Percentiles rank a stretch among this genome's conserved stretches.
These are phyloP conservation scores for Plotosus lineatus DNA, from an alignment of 2,113 vertebrate genomes.

Conservation along the genomic window DNA sequence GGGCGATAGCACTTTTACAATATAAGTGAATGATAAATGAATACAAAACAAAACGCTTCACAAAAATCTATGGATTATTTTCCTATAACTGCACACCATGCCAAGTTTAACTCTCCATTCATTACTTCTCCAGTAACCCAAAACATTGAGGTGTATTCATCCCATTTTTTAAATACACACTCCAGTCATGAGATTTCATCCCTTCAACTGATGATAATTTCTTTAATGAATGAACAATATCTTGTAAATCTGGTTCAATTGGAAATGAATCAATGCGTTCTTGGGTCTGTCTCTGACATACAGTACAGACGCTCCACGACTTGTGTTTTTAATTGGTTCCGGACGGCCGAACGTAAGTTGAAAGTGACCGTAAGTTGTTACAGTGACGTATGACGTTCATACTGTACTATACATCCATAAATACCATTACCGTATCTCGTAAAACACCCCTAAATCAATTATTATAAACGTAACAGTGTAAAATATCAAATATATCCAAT, in stretches of 20 bases:
- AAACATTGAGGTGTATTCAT: neutral
- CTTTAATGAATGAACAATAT: neutral
- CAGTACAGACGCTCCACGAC: no score
- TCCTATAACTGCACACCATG: neutral
- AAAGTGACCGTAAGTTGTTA: no score
- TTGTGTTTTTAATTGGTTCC: no score
- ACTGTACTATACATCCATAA: no score
- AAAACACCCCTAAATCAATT: no score
- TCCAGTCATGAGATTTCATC: neutral
- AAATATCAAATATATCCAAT: no score
- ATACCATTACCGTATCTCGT: no score
- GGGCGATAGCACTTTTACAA: neutral
- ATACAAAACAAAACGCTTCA: neutral
- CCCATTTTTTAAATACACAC: neutral
- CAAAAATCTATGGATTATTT: neutral
- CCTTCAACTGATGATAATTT: neutral
- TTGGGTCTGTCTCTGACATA: neutral
- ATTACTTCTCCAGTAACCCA: neutral
- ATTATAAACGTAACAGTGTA: no score
- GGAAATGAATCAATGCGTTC: neutral
- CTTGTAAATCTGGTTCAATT: neutral
- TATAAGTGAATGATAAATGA: neutral
- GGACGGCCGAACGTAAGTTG: no score
- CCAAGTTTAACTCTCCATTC: neutral
- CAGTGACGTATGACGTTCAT: no score